phyloP scores from a whole-genome alignment of 2,113 vertebrate genomes.

The Microtus ochrogaster region DNA sequence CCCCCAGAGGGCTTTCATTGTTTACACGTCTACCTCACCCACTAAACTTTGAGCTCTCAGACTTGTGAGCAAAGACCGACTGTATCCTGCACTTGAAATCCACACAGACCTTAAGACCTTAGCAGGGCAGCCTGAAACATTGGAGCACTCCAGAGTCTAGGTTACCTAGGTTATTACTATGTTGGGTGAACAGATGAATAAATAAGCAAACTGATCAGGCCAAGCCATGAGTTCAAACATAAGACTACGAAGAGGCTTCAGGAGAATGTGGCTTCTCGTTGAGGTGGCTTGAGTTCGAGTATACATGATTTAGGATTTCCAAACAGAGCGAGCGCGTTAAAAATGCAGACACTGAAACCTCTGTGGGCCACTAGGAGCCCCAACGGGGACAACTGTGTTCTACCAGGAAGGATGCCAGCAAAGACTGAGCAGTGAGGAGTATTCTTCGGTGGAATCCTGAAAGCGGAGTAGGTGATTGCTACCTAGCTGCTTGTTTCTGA shows the following conservation, averaged over 20 bases:
- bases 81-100: conserved; percentile 41
- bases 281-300: neutral
- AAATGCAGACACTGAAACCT: neutral
- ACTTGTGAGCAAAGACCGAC: conserved; percentile 23
- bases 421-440: neutral
- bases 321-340: neutral
- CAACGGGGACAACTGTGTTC: neutral
- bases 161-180: neutral
- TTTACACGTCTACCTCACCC: conserved; percentile 69
- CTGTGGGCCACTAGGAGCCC: neutral
- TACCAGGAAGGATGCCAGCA: neutral
- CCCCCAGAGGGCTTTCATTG: conserved; percentile 65
- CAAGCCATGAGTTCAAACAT: neutral
- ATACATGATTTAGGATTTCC: conserved; percentile 15
- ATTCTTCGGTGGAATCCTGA: neutral
- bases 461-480: neutral
- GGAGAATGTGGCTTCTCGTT: conserved; percentile 10
- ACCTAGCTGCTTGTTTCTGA: neutral
- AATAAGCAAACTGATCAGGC: conserved; percentile 17
- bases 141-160: neutral
- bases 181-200: neutral
- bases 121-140: conserved; percentile 14
- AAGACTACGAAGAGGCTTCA: neutral
- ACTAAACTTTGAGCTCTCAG: conserved; percentile 71
- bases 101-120: neutral